Conservation (phyloP, 2,888 invertebrate genomes). For the Cephus nigrinus region DNA sequence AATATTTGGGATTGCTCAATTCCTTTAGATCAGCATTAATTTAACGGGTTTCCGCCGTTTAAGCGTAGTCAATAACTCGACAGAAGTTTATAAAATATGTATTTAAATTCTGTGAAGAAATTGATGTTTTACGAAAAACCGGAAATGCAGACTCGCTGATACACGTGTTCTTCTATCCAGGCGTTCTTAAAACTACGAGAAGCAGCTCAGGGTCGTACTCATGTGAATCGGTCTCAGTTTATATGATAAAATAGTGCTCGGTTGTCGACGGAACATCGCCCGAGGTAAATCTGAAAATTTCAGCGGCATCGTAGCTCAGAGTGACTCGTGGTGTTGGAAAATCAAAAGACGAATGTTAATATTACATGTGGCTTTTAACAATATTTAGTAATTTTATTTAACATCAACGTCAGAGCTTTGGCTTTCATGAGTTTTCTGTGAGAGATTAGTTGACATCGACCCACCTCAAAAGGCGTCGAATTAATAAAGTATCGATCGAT, state of each 20-base stretch:
- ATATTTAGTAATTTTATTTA: background rate
- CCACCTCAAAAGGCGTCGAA: background rate
- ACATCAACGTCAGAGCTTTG: background rate
- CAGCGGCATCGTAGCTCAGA: slow-evolving; percentile 41
- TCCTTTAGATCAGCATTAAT: too few species aligned
- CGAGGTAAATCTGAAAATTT: slow-evolving; percentile 59
- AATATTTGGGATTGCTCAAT: too few species aligned
- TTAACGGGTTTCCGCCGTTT: too few species aligned
- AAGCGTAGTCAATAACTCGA: background rate
- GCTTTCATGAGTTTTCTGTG: background rate
- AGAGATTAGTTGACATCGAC: background rate
- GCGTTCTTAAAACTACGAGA: slow-evolving; percentile 32
- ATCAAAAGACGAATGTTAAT: slow-evolving; percentile 4
- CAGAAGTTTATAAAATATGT: background rate
- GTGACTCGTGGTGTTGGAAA: slow-evolving; percentile 7
- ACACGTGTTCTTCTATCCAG: background rate
- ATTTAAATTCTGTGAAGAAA: background rate
- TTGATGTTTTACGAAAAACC: background rate
- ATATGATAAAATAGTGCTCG: slow-evolving; percentile 36
- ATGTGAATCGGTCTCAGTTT: slow-evolving; percentile 39
- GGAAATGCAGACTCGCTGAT: background rate
- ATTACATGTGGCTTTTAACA: slow-evolving; percentile 9
- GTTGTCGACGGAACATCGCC: slow-evolving; percentile 28
- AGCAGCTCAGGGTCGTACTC: background rate
- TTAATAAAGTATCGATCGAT: background rate